Conservation (phyloP, 2,888 invertebrate species). For the Amaurobius ferox region DNA sequence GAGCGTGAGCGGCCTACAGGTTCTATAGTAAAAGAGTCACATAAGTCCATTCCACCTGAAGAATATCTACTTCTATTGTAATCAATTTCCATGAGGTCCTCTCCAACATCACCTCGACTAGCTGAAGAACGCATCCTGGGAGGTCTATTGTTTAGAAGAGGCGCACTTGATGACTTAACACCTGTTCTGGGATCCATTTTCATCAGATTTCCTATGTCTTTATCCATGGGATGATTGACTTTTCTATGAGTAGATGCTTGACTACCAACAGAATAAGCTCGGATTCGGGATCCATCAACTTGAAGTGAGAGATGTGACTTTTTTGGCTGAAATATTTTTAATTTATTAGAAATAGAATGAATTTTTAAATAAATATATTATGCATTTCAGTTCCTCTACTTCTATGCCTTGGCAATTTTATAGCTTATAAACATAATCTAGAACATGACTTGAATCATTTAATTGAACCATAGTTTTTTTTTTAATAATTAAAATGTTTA, state of each 20-base stretch:
- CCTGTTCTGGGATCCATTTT: conserved; percentile 63
- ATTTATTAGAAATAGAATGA: no score
- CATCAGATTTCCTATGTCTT: conserved; percentile 42
- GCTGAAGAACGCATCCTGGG: conserved; percentile 73
- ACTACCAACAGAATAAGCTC: conserved; percentile 88
- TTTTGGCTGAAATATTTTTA: conserved; percentile 42
- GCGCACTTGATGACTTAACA: conserved; percentile 70
- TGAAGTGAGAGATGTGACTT: conserved; percentile 62
- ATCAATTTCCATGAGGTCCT: conserved; percentile 77
- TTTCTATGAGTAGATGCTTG: conserved; percentile 77
- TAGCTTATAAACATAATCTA: no score
- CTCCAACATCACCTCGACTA: conserved; percentile 75
- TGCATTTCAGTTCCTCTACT: no score
- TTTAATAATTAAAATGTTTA: no score
- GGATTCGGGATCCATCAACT: conserved; percentile 79
- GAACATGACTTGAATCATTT: no score
- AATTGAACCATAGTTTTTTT: no score
- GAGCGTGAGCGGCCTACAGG: conserved; percentile 67
- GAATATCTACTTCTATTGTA: conserved; percentile 72
- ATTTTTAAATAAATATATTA: no score
- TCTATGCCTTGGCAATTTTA: no score
- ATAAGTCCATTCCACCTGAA: conserved; percentile 46
- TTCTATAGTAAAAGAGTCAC: conserved; percentile 66
- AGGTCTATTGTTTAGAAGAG: conserved; percentile 57
- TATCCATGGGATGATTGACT: conserved; percentile 33